phyloP scores from a whole-genome alignment of 2,113 vertebrate species.

The Cricetomys ansorgei region DNA sequence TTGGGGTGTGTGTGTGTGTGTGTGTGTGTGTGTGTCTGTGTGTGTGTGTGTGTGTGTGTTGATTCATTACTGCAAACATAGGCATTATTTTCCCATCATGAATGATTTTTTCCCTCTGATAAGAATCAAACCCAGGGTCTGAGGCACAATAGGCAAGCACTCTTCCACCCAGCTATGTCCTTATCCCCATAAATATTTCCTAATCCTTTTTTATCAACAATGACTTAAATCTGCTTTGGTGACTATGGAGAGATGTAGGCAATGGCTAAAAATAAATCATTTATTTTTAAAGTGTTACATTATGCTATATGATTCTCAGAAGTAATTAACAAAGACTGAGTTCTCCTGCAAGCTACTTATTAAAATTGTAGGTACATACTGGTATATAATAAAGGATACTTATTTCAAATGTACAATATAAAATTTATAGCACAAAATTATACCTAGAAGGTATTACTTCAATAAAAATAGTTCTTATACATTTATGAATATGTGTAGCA shows the following conservation, averaged over 20 bases:
- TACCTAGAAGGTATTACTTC: background rate
- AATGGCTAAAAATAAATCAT: background rate
- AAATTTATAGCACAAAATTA: background rate
- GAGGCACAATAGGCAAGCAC: background rate
- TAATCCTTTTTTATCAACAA: background rate
- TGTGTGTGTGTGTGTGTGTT: background rate
- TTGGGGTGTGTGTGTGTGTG: background rate
- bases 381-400: background rate
- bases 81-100: background rate
- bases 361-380: background rate
- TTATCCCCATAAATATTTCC: background rate
- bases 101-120: background rate
- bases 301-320: constrained; percentile 17
- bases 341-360: background rate
- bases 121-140: background rate
- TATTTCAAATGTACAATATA: background rate
- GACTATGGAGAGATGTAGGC: constrained; percentile 1
- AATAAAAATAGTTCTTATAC: background rate
- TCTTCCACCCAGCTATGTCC: background rate
- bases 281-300: background rate
- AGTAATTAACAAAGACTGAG: background rate
- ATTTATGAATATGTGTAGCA: background rate
- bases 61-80: background rate
- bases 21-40: background rate
- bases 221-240: background rate